These are phyloP conservation scores for Lineus longissimus DNA, from an alignment of 1,140 invertebrate genomes.

Conservation along the genomic window DNA sequence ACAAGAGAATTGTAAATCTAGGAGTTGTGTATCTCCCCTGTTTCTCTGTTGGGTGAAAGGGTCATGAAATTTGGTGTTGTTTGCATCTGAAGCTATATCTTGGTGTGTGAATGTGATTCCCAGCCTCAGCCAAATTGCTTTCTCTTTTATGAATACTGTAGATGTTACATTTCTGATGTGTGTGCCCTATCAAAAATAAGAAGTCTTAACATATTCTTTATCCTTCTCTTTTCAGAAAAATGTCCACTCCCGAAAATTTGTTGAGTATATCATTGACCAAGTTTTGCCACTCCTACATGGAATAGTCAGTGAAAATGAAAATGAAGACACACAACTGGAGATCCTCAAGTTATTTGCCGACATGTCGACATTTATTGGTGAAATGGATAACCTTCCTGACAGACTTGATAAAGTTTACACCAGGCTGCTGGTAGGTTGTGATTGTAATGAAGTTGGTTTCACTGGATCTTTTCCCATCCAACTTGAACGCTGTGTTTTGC, in stretches of 20 bases:
- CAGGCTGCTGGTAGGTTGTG: slow-evolving; percentile 68
- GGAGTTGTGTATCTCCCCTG: too few species aligned
- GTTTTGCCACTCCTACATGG: slow-evolving; percentile 66
- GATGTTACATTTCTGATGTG: too few species aligned
- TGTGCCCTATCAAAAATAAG: too few species aligned
- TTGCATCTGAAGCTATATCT: too few species aligned
- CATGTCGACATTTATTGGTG: slow-evolving; percentile 70
- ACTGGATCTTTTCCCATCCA: neutral
- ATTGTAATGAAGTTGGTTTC: too few species aligned
- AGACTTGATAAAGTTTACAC: slow-evolving; percentile 72
- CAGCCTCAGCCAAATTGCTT: too few species aligned
- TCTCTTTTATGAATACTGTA: too few species aligned
- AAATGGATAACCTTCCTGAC: slow-evolving; percentile 69
- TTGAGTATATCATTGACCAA: slow-evolving; percentile 81
- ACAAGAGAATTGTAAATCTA: too few species aligned
- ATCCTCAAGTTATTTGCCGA: slow-evolving; percentile 85
- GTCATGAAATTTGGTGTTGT: too few species aligned
- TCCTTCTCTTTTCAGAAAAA: slow-evolving; percentile 66
- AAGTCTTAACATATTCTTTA: neutral
- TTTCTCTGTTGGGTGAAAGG: too few species aligned
- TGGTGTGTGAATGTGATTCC: too few species aligned
- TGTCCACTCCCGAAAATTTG: slow-evolving; percentile 80
- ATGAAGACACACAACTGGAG: slow-evolving; percentile 71
- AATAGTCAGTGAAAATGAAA: slow-evolving; percentile 54
- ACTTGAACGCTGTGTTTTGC: too few species aligned